Evolutionary conservation across 1,140 invertebrate genomes (phyloP).

Genomic region (Akabosia matsudoensis): DNA sequence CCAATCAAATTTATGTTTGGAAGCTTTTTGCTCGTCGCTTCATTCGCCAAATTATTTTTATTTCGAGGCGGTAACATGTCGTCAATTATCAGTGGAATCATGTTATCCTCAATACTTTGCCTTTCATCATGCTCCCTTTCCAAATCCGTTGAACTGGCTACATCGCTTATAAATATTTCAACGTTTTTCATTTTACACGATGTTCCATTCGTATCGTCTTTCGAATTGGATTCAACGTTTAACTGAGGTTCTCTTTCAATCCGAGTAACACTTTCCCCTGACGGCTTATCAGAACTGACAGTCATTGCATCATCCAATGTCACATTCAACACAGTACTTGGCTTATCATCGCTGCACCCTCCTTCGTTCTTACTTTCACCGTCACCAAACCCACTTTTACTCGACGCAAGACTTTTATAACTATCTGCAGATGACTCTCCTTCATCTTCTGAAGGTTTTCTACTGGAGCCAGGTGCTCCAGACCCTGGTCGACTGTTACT

Average conservation of each 20-base stretch:
- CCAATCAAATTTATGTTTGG: background rate
- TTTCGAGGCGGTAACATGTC: background rate
- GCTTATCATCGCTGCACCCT: background rate
- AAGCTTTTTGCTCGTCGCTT: background rate
- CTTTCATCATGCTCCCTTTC: background rate
- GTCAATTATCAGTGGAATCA: slow-evolving; percentile 6
- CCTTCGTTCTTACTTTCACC: background rate
- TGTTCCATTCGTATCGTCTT: background rate
- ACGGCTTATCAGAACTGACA: background rate
- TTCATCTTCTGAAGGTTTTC: background rate
- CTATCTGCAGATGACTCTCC: background rate
- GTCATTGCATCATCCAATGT: too few species aligned
- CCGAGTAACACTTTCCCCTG: background rate
- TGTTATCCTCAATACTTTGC: background rate
- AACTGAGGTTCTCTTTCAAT: background rate
- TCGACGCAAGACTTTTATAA: background rate
- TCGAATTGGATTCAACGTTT: background rate
- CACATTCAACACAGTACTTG: background rate
- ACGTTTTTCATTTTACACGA: slow-evolving; percentile 13
- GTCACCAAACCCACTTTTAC: background rate
- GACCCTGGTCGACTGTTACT: background rate
- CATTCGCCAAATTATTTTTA: background rate
- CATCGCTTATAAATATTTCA: slow-evolving; percentile 5
- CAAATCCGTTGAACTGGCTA: background rate
- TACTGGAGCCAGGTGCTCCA: background rate